Conservation (phyloP, 2,797 vertebrate species). For the Sitta carolinensis region DNA sequence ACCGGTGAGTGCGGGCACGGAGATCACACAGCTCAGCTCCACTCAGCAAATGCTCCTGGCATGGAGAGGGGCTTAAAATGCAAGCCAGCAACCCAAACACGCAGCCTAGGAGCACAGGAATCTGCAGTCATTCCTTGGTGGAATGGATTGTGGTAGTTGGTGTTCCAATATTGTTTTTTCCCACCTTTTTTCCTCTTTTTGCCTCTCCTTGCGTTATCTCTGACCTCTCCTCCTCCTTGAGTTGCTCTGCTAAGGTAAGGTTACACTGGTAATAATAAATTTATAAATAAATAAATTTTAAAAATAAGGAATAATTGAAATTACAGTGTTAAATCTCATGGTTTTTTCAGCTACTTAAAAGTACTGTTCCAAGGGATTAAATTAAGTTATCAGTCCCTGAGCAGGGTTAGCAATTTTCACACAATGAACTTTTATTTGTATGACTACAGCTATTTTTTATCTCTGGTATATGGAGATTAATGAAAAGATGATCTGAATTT, state of each 20-base stretch:
- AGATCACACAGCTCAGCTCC: not conserved
- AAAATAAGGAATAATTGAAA: not conserved
- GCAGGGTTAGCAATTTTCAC: not conserved
- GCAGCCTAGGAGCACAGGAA: not conserved
- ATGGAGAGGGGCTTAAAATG: accelerated
- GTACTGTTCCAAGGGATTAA: not conserved
- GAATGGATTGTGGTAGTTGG: accelerated
- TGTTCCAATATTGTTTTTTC: not conserved
- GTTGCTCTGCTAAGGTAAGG: not conserved
- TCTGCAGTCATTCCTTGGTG: not conserved
- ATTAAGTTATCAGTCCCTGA: not conserved
- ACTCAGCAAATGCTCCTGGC: not conserved
- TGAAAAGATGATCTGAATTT: not conserved
- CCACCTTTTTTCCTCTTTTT: accelerated
- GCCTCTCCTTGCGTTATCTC: not conserved
- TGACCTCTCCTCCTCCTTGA: not conserved
- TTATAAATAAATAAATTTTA: not conserved
- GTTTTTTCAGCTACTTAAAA: not conserved
- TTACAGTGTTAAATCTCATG: not conserved
- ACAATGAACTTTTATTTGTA: not conserved
- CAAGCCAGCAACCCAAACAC: too few species aligned
- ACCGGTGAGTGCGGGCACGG: constrained; percentile 80
- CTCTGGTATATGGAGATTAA: not conserved
- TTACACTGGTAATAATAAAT: not conserved
- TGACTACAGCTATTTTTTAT: not conserved